phyloP scores from a whole-genome alignment of 2,113 vertebrate species.

The Chitala chitala region DNA sequence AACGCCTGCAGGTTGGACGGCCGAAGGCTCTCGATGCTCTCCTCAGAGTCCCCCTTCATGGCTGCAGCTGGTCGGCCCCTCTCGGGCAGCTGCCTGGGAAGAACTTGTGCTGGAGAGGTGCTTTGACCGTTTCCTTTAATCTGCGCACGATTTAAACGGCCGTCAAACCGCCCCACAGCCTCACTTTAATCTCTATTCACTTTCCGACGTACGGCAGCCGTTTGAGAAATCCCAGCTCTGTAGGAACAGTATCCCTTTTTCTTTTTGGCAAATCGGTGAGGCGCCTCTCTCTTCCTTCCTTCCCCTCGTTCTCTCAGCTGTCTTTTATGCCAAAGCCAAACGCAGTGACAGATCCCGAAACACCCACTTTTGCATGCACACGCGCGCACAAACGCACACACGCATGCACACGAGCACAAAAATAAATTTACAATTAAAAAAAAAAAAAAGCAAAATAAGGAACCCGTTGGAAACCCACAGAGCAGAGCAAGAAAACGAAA shows the following conservation, averaged over 20 bases:
- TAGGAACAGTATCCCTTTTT: slow-evolving; percentile 11
- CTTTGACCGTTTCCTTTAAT: slow-evolving; percentile 35
- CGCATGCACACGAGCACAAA: neutral
- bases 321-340: slow-evolving; percentile 57
- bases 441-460: slow-evolving; percentile 31
- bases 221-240: slow-evolving; percentile 43
- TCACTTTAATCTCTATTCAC: slow-evolving; percentile 47
- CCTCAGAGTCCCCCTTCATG: slow-evolving; percentile 71
- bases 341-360: slow-evolving; percentile 57
- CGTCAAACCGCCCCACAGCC: slow-evolving; percentile 42
- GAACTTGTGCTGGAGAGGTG: slow-evolving; percentile 47
- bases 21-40: slow-evolving; percentile 66
- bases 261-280: slow-evolving; percentile 27
- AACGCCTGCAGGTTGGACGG: slow-evolving; percentile 74
- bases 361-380: slow-evolving; percentile 53
- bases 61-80: slow-evolving; percentile 44
- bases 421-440: slow-evolving; percentile 24
- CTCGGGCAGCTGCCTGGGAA: slow-evolving; percentile 35
- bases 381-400: neutral
- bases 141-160: slow-evolving; percentile 43
- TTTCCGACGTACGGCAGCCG: slow-evolving; percentile 43
- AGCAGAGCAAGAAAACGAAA: slow-evolving; percentile 44
- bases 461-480: slow-evolving; percentile 46
- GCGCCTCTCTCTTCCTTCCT: slow-evolving; percentile 28
- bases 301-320: slow-evolving; percentile 47